Evolutionary conservation across 2,113 vertebrate genomes (phyloP), one percentile per base, ranked within the genome.

Genomic region (Plestiodon gilberti): DNA sequence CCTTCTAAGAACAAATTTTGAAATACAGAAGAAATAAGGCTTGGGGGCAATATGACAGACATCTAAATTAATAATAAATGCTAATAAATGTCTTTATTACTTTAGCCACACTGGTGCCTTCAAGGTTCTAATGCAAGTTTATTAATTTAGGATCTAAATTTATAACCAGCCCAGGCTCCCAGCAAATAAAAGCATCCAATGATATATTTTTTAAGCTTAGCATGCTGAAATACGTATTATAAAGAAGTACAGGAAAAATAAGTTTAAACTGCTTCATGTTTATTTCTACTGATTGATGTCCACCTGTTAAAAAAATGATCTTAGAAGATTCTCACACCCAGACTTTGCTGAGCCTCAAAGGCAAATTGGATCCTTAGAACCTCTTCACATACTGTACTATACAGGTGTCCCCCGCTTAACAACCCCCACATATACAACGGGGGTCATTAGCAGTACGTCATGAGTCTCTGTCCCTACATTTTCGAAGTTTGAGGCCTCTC

Each of bases 31-130:
- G 23, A 79, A 86, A 86, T 40, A 84, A 52, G 28, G 55, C 67
- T 80, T 61, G n/a, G 55, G 65, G 77, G 77, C 8, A 73, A 62
- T 20, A 48, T 73, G 62, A 86, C 80, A 80, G 71, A 40, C 48
- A 38, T 71, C 77, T 86, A 79, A 77, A 77, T 77, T 77, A 84
- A 84, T 76, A 84, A 62, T 76, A 84, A 62, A 86, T 86, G 67
- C 25, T 71, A 79, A 78, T 79, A 40, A 79, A 86, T 79, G 35
- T 43, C 84, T 80, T 86, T 80, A 86, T 86, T n/a, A n/a, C n/a
- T n/a, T n/a, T 73, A 86, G 69, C 38, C 67, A 62, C 77, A 80
- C 35, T 64, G 57, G 71, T 52, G 77, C 67, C 76, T 79, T 59
- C 38, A 70, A 73, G 78, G 78, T 80, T 80, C 35, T 80, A 61